Evolutionary conservation across 2,888 invertebrate genomes (phyloP).

Genomic region (Zeuzera pyrina): DNA sequence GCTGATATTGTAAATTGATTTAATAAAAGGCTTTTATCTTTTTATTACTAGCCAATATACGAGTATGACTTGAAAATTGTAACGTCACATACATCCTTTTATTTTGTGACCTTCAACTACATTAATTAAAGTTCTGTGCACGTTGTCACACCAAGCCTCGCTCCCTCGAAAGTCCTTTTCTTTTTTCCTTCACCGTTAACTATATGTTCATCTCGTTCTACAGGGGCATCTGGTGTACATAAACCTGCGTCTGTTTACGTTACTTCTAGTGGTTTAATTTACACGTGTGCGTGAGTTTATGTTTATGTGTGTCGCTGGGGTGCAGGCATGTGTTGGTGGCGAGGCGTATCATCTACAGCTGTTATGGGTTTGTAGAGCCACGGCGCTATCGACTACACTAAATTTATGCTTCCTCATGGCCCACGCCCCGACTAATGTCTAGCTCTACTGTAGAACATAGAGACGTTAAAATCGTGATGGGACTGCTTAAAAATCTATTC

Average conservation of each 20-base stretch:
- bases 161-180: conserved; percentile 39
- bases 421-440: conserved; percentile 47
- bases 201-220: conserved; percentile 55
- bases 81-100: conserved; percentile 37
- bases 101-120: conserved; percentile 63
- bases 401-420: conserved; percentile 71
- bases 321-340: conserved; percentile 52
- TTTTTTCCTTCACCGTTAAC: conserved; percentile 36
- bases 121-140: conserved; percentile 62
- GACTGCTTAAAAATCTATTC: conserved; percentile 46
- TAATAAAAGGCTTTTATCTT: neutral
- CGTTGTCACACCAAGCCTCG: conserved; percentile 52
- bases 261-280: conserved; percentile 31
- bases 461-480: conserved; percentile 34
- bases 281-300: conserved; percentile 17
- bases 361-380: conserved; percentile 59
- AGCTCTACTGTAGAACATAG: conserved; percentile 23
- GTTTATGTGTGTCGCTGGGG: conserved; percentile 54
- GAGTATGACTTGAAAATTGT: no score
- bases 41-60: no score
- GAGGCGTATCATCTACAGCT: conserved; percentile 62
- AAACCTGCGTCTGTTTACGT: conserved; percentile 67
- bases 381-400: conserved; percentile 52
- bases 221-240: conserved; percentile 70
- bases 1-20: neutral